Percentiles rank a stretch among this genome's conserved stretches.
Evolutionary conservation across 2,888 invertebrate genomes (phyloP).

Genomic region (Thera britannica): DNA sequence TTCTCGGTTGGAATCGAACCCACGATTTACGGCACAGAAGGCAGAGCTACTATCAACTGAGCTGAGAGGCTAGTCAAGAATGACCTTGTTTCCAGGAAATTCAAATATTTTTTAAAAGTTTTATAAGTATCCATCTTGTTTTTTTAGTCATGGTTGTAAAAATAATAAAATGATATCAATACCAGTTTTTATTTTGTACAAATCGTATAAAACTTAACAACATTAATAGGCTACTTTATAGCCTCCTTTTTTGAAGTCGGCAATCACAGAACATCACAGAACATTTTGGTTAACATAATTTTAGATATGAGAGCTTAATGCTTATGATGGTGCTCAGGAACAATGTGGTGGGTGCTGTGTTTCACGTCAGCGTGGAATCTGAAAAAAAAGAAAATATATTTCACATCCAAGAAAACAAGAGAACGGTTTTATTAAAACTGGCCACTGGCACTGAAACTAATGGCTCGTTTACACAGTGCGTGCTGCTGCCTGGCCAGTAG

Average conservation of each 20-base stretch:
- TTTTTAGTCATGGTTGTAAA: too few species aligned
- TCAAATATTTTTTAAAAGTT: too few species aligned
- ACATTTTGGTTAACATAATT: slow-evolving; percentile 14
- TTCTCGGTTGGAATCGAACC: too few species aligned
- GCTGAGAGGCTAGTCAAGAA: too few species aligned
- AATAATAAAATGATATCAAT: neutral
- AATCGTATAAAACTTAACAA: slow-evolving; percentile 27
- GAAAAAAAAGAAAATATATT: slow-evolving; percentile 24
- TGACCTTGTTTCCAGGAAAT: too few species aligned
- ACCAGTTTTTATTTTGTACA: slow-evolving; percentile 16
- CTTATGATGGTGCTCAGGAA: slow-evolving; percentile 60
- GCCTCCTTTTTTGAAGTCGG: neutral
- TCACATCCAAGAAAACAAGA: slow-evolving; percentile 2
- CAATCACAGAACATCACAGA: slow-evolving; percentile 18
- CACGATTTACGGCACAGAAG: too few species aligned
- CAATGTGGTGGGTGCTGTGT: slow-evolving; percentile 64
- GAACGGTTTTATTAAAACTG: neutral
- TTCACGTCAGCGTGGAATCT: slow-evolving; percentile 65
- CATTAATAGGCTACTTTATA: slow-evolving; percentile 3
- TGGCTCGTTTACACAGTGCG: too few species aligned
- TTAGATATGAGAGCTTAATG: slow-evolving; percentile 35
- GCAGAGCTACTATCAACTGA: too few species aligned
- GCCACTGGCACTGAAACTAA: too few species aligned
- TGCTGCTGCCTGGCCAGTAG: too few species aligned
- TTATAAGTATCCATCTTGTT: too few species aligned